Evolutionary conservation across 2,797 vertebrate species (phyloP).

Genomic region (Cuniculus paca): DNA sequence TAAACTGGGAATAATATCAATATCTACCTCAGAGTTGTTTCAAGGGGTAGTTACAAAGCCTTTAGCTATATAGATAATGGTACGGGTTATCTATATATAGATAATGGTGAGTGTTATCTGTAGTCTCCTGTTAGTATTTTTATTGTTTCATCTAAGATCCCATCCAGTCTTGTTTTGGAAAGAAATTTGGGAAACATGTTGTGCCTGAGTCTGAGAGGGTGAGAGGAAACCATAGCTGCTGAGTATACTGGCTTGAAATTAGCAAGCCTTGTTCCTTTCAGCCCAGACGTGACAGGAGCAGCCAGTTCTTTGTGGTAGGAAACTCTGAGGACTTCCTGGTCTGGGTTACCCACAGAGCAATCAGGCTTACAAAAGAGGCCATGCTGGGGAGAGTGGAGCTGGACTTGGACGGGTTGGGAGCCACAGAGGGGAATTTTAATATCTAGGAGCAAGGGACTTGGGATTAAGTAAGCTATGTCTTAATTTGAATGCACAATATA

Average conservation of each 20-base stretch:
- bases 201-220: neutral
- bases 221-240: slow-evolving; percentile 47
- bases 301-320: slow-evolving; percentile 81
- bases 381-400: neutral
- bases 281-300: slow-evolving; percentile 54
- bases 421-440: neutral
- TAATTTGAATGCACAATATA: slow-evolving; percentile 35
- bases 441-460: neutral
- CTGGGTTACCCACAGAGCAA: slow-evolving; percentile 35
- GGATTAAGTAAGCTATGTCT: slow-evolving; percentile 1
- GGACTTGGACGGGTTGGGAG: neutral
- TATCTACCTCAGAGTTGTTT: neutral
- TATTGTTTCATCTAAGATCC: slow-evolving; percentile 21
- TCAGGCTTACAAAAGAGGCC: slow-evolving; percentile 50
- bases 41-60: neutral
- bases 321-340: slow-evolving; percentile 76
- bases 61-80: neutral
- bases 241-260: slow-evolving; percentile 45
- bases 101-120: neutral
- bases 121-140: neutral
- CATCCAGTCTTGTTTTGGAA: slow-evolving; percentile 13
- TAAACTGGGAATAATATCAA: neutral
- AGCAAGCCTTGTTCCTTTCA: slow-evolving; percentile 50
- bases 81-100: neutral
- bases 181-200: slow-evolving; percentile 28